Evolutionary conservation across 2,888 invertebrate species (phyloP).

Genomic region (Carabus problematicus): DNA sequence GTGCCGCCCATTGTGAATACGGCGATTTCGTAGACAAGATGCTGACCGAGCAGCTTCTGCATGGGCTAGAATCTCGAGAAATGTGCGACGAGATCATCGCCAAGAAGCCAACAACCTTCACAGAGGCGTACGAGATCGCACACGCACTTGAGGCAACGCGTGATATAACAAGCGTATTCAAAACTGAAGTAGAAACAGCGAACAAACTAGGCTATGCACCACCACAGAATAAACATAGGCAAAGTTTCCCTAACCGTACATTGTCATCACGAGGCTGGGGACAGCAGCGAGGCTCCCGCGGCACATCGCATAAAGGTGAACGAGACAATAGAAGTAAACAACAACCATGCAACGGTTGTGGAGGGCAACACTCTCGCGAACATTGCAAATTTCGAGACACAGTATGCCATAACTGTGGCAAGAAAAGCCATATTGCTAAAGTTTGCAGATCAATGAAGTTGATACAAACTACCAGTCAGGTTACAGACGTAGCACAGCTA

Average conservation of each 20-base stretch:
- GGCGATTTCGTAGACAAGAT: constrained; percentile 31
- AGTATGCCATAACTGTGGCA: constrained; percentile 26
- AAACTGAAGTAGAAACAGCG: too few species aligned
- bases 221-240: not conserved
- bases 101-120: too few species aligned
- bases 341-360: constrained; percentile 25
- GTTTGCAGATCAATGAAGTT: constrained; percentile 11
- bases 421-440: constrained; percentile 29
- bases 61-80: constrained; percentile 13
- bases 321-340: not conserved
- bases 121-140: too few species aligned
- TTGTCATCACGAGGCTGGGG: not conserved
- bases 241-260: not conserved
- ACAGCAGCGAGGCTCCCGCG: not conserved
- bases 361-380: constrained; percentile 27
- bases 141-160: too few species aligned
- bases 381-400: constrained; percentile 31
- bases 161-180: too few species aligned
- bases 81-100: too few species aligned
- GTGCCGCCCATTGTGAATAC: too few species aligned
- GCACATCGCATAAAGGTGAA: not conserved
- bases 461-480: not conserved
- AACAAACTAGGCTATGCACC: constrained; percentile 1
- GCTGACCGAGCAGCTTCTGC: constrained; percentile 30
- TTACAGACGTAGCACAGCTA: not conserved